phyloP scores from a whole-genome alignment of 2,797 vertebrate genomes.

The Odontamblyopus lacepedii region DNA sequence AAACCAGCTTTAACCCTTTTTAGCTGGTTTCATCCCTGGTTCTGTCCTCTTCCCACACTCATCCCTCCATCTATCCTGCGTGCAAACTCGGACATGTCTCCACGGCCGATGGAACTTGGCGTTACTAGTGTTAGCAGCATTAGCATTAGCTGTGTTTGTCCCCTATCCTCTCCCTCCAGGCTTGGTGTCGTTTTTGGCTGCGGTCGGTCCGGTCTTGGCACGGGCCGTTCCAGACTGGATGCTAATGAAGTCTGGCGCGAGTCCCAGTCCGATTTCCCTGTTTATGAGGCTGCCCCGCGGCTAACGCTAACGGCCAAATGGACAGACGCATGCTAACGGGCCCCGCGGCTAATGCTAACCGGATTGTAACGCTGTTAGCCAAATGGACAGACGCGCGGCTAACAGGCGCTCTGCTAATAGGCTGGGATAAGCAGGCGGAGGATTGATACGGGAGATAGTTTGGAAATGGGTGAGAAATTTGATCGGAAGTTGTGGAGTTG shows the following conservation, averaged over 20 bases:
- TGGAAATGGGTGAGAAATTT: neutral
- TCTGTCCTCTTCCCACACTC: neutral
- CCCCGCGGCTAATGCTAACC: constrained; percentile 13
- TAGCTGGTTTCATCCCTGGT: neutral
- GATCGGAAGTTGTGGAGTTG: neutral
- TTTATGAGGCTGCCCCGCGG: constrained; percentile 1
- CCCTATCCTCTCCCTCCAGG: neutral
- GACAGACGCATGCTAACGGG: constrained; percentile 14
- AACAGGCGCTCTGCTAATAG: constrained; percentile 3
- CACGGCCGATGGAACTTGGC: constrained; percentile 8
- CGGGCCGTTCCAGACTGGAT: neutral
- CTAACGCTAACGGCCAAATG: constrained; percentile 8
- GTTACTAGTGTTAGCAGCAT: neutral
- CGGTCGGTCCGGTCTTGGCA: neutral
- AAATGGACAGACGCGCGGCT: constrained; percentile 6
- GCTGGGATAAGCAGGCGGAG: neutral
- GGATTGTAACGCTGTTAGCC: neutral
- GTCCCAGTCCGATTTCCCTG: neutral
- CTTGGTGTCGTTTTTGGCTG: constrained; percentile 6
- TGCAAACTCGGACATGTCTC: neutral
- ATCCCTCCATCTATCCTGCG: neutral
- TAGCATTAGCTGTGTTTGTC: constrained; percentile 1
- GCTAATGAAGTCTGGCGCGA: constrained; percentile 1
- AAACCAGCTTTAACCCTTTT: neutral
- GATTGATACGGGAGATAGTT: neutral